Evolutionary conservation across 35 echinoderm and acorn worm genomes (phyloP).

Genomic region (Ophioderma brevispina): DNA sequence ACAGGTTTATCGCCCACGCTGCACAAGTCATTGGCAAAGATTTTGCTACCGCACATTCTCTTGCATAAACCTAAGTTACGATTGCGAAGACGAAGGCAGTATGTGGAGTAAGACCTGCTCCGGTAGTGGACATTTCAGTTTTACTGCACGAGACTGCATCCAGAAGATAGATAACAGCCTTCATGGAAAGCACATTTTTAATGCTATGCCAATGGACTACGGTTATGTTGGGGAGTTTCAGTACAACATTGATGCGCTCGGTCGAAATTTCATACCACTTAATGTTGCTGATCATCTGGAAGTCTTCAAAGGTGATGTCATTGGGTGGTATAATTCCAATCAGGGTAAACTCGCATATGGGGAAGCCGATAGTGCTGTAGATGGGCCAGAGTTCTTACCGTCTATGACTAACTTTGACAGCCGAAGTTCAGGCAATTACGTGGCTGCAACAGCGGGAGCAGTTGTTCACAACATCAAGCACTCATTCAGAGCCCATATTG

Average conservation of each 20-base stretch:
- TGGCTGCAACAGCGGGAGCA: conserved; percentile 46
- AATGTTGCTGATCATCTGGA: conserved; percentile 38
- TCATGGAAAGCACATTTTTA: conserved; percentile 46
- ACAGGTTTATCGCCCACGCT: conserved; percentile 80
- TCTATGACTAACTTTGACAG: conserved; percentile 41
- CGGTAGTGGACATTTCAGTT: conserved; percentile 71
- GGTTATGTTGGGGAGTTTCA: conserved; percentile 58
- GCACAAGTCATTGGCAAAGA: conserved; percentile 9
- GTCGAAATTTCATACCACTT: conserved; percentile 62
- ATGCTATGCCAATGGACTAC: conserved; percentile 60
- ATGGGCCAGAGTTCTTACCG: conserved; percentile 71
- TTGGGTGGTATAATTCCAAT: conserved; percentile 89
- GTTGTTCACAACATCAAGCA: conserved; percentile 66
- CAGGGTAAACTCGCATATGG: conserved; percentile 76
- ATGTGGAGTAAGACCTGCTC: conserved; percentile 61
- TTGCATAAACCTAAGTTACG: conserved; percentile 46
- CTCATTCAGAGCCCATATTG: conserved; percentile 73
- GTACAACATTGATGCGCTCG: conserved; percentile 40
- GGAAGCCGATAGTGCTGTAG: conserved; percentile 41
- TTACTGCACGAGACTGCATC: conserved; percentile 69
- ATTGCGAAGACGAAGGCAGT: conserved; percentile 69
- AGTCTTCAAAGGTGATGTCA: conserved; percentile 73
- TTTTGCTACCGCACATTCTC: conserved; percentile 68
- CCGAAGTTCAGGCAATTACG: conserved; percentile 56
- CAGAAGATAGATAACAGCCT: conserved; percentile 47